These are phyloP conservation scores for Oncorhynchus clarkii DNA, from an alignment of 2,113 vertebrate species.

Conservation along the genomic window DNA sequence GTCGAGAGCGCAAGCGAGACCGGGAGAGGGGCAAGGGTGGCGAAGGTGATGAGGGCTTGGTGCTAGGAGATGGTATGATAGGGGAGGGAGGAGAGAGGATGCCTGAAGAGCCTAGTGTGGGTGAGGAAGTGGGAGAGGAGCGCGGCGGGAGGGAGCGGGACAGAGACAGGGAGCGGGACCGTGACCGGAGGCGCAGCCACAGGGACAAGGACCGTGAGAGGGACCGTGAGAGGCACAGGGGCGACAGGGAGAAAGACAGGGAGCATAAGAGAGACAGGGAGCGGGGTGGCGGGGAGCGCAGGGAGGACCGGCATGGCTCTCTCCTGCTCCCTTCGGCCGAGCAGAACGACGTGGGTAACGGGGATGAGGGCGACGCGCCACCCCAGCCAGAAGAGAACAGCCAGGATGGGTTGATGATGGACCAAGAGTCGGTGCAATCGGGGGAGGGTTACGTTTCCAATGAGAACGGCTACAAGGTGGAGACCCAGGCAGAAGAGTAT, in stretches of 20 bases:
- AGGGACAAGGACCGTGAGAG: constrained; percentile 69
- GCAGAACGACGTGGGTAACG: constrained; percentile 69
- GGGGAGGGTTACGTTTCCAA: constrained; percentile 83
- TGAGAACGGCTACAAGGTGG: constrained; percentile 88
- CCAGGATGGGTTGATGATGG: constrained; percentile 81
- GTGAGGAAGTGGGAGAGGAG: constrained; percentile 70
- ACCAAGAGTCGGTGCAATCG: constrained; percentile 77
- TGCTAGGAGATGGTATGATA: constrained; percentile 45
- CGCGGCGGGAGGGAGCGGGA: constrained; percentile 69
- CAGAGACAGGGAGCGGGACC: constrained; percentile 68
- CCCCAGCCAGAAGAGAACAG: constrained; percentile 74
- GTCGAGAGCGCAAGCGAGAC: constrained; percentile 76
- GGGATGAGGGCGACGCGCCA: constrained; percentile 60
- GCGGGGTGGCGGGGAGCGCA: constrained; percentile 65
- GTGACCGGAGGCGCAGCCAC: constrained; percentile 68
- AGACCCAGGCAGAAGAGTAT: constrained; percentile 78
- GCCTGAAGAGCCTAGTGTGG: constrained; percentile 19
- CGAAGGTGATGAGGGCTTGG: constrained; percentile 66
- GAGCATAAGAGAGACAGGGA: constrained; percentile 69
- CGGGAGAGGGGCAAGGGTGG: constrained; percentile 74
- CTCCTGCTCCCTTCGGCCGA: constrained; percentile 47
- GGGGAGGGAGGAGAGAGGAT: constrained; percentile 58
- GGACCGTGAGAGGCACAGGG: constrained; percentile 66
- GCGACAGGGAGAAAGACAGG: constrained; percentile 69
- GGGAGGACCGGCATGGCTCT: constrained; percentile 69